Evolutionary conservation across 1,140 invertebrate genomes (phyloP), one percentile per base, ranked within the genome.

Genomic region (Drosophila serrata): DNA sequence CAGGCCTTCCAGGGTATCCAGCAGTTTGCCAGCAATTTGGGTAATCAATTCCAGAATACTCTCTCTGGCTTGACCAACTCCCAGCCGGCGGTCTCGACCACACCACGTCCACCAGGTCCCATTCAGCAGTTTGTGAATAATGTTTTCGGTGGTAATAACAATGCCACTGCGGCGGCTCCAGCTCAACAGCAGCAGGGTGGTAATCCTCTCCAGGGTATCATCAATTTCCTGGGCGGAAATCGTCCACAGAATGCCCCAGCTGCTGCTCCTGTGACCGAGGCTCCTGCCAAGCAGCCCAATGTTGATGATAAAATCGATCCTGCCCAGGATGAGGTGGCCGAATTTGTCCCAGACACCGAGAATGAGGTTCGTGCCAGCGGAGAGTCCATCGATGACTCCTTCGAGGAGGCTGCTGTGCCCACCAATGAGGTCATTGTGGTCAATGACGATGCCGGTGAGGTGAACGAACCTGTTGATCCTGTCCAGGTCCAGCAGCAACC

Each of bases 1-100:
- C 87, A 92, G 55, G 91, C 91, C 9, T 91, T 92, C 77, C 91
- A 92, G 75, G 91, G 91, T 13, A 78, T 92, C 3, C 87, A 91
- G 40, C 91, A 92, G 60, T 90, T 92, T 7, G 91, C 91, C 69
- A 84, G 67, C 65, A 92, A 90, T 46, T 22, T 92, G 75, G 91
- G 91, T 49, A 91, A 68, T 7, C 87, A 91, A 39, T 92, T 92
- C 72, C 91, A 92, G 77, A 92, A 81, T 45, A 92, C 91, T 0
- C 62, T 92, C 0, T 91, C 91, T 12, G 78, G 75, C 0, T 31
- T 92, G 19, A 76, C 76, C 4, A 86, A 82, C 8, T 85, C 86
- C 29, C 74, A 84, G 48, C 70, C 69, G 27, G 63, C 65, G 0
- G 82, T 72, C n/a, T 46, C 87, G 13, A 92, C 91, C 31, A 92